phyloP scores from a whole-genome alignment of 2,888 invertebrate genomes.

The Tethea ocularis region DNA sequence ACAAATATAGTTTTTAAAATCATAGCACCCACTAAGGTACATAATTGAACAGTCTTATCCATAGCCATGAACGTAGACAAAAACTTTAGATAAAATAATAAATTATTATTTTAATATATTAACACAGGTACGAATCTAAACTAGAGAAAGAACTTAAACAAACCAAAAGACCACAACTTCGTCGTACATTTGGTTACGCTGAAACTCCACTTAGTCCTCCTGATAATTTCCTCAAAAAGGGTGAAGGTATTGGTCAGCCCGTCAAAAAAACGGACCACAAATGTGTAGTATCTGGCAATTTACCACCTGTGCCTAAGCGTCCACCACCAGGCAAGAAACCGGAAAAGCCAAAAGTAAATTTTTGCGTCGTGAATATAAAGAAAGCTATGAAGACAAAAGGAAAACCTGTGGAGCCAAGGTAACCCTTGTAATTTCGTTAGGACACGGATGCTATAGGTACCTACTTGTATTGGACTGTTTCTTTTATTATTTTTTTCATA shows the following conservation, averaged over 20 bases:
- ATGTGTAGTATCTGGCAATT: constrained; percentile 58
- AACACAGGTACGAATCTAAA: constrained; percentile 78
- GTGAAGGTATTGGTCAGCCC: constrained; percentile 77
- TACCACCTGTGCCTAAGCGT: constrained; percentile 78
- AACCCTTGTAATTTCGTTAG: neutral
- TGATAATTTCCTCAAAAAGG: constrained; percentile 85
- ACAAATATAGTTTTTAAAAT: neutral
- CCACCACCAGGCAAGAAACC: constrained; percentile 56
- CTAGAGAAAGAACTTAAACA: constrained; percentile 74
- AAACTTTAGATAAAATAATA: no score
- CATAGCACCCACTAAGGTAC: no score
- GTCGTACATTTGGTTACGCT: constrained; percentile 87
- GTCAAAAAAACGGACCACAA: constrained; percentile 66
- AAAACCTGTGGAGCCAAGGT: constrained; percentile 81
- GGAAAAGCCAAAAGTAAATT: constrained; percentile 76
- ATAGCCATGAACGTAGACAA: no score
- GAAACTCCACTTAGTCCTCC: constrained; percentile 85
- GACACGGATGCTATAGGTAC: neutral
- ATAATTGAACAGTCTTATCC: no score
- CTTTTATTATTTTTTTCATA: neutral
- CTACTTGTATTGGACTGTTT: no score
- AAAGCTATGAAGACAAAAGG: constrained; percentile 81
- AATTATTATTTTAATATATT: neutral
- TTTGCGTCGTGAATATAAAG: constrained; percentile 84
- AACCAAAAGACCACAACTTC: constrained; percentile 69